A percentile compares a stretch with the other conserved stretches of the same genome.
Evolutionary conservation across 2,888 invertebrate genomes (phyloP).

Genomic region (Zelleria hepariella): DNA sequence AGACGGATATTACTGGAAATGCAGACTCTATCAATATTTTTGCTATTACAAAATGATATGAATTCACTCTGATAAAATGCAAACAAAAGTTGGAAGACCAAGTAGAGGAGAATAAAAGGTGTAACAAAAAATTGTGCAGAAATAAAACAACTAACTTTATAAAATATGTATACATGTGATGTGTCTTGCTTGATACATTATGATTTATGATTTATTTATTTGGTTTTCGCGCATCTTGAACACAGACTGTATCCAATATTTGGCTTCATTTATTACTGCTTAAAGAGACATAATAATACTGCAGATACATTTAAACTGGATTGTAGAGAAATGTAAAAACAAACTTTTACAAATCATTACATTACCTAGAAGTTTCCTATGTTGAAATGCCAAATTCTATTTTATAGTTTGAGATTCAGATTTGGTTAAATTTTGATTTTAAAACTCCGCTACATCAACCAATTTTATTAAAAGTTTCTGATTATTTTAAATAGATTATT

Average conservation of each 20-base stretch:
- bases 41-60: neutral
- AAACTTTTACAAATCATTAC: neutral
- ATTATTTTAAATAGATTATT: conserved; percentile 6
- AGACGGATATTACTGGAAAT: neutral
- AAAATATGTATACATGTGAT: neutral
- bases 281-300: neutral
- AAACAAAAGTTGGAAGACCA: neutral
- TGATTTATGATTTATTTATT: neutral
- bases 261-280: conserved; percentile 4
- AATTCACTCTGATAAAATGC: neutral
- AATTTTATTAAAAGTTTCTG: neutral
- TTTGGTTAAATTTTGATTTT: neutral
- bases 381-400: neutral
- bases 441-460: neutral
- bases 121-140: neutral
- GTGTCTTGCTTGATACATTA: neutral
- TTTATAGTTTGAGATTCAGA: neutral
- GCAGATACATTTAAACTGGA: neutral
- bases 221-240: conserved; percentile 1
- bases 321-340: neutral
- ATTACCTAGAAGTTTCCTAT: neutral
- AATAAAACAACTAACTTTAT: neutral
- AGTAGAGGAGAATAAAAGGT: neutral
- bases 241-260: neutral
- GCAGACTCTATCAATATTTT: neutral